A percentile compares a stretch with the other conserved stretches of the same genome.
These are phyloP conservation scores for Caenorhabditis plicata DNA, from an alignment of 2,888 invertebrate genomes.

Conservation along the genomic window DNA sequence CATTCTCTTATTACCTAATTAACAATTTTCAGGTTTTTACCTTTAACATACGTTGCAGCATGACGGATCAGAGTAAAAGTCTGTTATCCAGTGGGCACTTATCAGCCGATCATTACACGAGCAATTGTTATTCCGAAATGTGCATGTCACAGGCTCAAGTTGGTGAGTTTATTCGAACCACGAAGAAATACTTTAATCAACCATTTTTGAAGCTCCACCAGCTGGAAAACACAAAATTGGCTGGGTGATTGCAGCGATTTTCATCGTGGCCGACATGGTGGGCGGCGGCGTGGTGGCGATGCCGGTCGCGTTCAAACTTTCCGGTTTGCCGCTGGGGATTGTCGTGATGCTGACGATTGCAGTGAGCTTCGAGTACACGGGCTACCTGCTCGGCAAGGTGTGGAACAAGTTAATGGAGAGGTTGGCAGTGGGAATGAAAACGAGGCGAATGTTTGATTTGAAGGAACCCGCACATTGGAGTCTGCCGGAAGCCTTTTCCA, in stretches of 20 bases:
- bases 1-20: not conserved
- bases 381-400: constrained; percentile 60
- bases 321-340: constrained; percentile 50
- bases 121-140: constrained; percentile 47
- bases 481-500: constrained; percentile 63
- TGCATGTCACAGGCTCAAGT: constrained; percentile 41
- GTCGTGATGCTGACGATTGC: constrained; percentile 50
- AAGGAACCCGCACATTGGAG: constrained; percentile 45
- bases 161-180: constrained; percentile 15
- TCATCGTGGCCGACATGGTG: constrained; percentile 64
- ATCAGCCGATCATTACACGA: constrained; percentile 40
- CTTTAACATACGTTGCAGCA: constrained; percentile 1
- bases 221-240: constrained; percentile 44
- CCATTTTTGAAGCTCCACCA: constrained; percentile 34
- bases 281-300: constrained; percentile 65
- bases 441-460: not conserved
- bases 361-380: constrained; percentile 60
- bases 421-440: constrained; percentile 1
- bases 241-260: constrained; percentile 54
- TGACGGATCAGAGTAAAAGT: constrained; percentile 32
- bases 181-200: not conserved
- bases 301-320: constrained; percentile 59
- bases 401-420: constrained; percentile 59
- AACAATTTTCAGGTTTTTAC: not conserved
- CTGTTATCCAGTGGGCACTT: constrained; percentile 41